Evolutionary conservation across 2,888 invertebrate genomes (phyloP).

Genomic region (Spicauda simplicius): DNA sequence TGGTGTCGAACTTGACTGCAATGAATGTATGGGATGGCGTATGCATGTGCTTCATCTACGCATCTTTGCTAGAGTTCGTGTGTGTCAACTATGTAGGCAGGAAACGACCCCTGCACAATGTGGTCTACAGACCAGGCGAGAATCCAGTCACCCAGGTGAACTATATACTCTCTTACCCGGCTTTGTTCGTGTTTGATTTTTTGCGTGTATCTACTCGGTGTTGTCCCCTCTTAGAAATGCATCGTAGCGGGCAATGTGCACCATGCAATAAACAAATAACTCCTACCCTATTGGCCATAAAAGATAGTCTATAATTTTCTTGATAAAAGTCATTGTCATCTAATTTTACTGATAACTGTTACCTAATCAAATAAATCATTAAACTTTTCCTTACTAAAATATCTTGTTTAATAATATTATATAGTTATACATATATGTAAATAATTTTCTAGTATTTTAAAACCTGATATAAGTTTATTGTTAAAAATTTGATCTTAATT

Average conservation of each 20-base stretch:
- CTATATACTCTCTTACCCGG: constrained; percentile 33
- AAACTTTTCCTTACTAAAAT: background rate
- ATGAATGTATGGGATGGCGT: constrained; percentile 99
- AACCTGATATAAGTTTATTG: background rate
- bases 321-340: constrained; percentile 5
- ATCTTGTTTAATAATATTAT: too few relatives aligned
- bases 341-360: background rate
- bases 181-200: constrained; percentile 37
- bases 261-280: constrained; percentile 25
- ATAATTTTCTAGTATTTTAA: background rate
- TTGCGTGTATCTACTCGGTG: constrained; percentile 35
- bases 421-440: too few relatives aligned
- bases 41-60: constrained; percentile 98
- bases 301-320: constrained; percentile 3
- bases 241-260: constrained; percentile 36
- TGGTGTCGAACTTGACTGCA: constrained; percentile 96
- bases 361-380: background rate
- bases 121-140: constrained; percentile 95
- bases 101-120: constrained; percentile 94
- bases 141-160: constrained; percentile 96
- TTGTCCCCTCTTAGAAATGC: constrained; percentile 31
- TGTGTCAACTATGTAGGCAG: constrained; percentile 98
- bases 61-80: constrained; percentile 96
- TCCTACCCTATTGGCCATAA: constrained; percentile 29
- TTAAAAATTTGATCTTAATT: background rate